Evolutionary conservation across 2,797 vertebrate species (phyloP).

Genomic region (Eutrigla gurnardus): DNA sequence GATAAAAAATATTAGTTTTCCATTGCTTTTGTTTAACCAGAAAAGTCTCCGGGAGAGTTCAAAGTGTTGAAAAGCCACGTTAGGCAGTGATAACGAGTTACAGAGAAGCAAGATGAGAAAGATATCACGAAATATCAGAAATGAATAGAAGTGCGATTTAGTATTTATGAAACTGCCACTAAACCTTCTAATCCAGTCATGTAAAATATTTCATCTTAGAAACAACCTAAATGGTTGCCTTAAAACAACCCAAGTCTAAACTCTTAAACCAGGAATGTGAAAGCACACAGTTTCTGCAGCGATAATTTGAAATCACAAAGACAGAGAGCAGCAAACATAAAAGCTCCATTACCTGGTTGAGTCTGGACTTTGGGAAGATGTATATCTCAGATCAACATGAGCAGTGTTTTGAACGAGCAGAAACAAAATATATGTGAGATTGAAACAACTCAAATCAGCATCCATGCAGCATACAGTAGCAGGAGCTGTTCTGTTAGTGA

Average conservation of each 20-base stretch:
- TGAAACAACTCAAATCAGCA: not conserved
- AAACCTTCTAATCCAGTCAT: not conserved
- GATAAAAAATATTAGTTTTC: not conserved
- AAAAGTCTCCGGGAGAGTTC: not conserved
- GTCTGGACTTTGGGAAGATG: not conserved
- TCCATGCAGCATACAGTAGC: constrained; percentile 20
- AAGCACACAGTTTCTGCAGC: not conserved
- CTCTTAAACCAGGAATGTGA: not conserved
- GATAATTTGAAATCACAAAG: not conserved
- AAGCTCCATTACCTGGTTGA: not conserved
- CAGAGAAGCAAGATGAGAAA: not conserved
- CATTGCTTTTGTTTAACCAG: not conserved
- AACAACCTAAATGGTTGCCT: not conserved
- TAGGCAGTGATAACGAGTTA: not conserved
- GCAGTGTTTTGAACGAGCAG: not conserved
- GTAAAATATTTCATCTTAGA: not conserved
- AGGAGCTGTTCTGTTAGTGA: constrained; percentile 39
- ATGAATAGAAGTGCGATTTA: not conserved
- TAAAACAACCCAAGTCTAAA: not conserved
- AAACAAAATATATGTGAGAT: not conserved
- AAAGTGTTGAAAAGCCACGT: no score
- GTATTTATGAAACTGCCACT: no score
- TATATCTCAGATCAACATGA: not conserved
- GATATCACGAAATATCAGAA: not conserved
- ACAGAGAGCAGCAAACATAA: not conserved